These are phyloP conservation scores for Hemibagrus wyckioides DNA, from an alignment of 2,113 vertebrate genomes.

Conservation along the genomic window DNA sequence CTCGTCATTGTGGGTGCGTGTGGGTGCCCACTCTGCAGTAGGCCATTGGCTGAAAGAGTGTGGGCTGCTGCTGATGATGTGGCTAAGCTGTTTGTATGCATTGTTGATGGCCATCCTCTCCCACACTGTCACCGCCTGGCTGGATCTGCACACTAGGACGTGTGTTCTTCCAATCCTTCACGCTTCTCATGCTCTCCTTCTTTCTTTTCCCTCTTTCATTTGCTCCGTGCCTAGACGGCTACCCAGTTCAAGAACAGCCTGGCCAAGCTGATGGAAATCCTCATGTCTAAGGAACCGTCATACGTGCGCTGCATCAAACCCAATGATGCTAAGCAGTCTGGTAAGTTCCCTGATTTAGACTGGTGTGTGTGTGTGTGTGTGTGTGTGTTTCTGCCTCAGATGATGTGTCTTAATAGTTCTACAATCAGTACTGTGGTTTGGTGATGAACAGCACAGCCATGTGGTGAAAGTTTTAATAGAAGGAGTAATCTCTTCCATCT, in stretches of 20 bases:
- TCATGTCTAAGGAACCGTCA: conserved; percentile 97
- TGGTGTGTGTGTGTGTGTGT: conserved; percentile 44
- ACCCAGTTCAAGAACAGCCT: conserved; percentile 97
- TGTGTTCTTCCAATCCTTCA: conserved; percentile 51
- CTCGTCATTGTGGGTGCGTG: conserved; percentile 12
- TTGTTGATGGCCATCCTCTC: conserved; percentile 51
- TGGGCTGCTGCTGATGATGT: conserved; percentile 48
- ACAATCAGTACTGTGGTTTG: neutral
- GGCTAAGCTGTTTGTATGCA: conserved; percentile 54
- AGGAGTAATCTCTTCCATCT: neutral
- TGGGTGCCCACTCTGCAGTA: conserved; percentile 28
- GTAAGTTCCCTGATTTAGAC: conserved; percentile 62
- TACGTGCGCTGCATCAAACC: conserved; percentile 98
- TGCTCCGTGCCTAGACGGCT: conserved; percentile 77
- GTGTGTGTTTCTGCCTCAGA: neutral
- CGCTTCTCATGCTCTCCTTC: conserved; percentile 14
- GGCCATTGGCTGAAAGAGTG: conserved; percentile 50
- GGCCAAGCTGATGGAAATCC: conserved; percentile 94
- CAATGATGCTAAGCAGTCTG: conserved; percentile 91
- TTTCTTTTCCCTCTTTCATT: conserved; percentile 1
- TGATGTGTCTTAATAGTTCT: neutral
- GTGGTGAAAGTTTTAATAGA: neutral
- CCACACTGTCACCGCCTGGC: conserved; percentile 53
- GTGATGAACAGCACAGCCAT: neutral
- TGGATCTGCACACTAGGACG: conserved; percentile 61